Evolutionary conservation across 2,113 vertebrate species (phyloP), one percentile per base, ranked within the genome.

Genomic region (Fregata magnificens): DNA sequence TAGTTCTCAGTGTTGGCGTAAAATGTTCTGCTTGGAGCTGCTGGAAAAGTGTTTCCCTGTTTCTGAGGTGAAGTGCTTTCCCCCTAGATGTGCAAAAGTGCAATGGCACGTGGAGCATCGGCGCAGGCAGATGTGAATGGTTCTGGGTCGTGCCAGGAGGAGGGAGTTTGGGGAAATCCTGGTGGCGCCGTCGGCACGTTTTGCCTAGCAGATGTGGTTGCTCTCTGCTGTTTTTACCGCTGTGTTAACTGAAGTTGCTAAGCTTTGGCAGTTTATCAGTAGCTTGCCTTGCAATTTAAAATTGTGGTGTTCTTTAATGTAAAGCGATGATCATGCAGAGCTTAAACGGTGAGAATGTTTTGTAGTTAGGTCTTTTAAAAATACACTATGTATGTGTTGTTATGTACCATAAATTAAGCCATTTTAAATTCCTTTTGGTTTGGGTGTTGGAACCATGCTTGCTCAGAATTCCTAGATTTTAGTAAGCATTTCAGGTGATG

Each of bases 61-160:
- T 70, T 34, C 29, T 16, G 34, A n/a, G 65, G 45, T 45, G 31
- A 31, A 69, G 42, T 58, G 45, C 58, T 58, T 36, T 81, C 9
- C 32, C 31, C n/a, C 3, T 24, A 20, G 34, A 31, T 2, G 16
- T 1, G 6, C 29, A 24, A 9, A 59, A 17, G 40, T 61, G 21
- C 0, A 0, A 16, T 52, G 71, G 56, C n/a, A 24, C 0, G 0
- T 18, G 71, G 26, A 65, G 52, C 65, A 42, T 10, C 0, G 1
- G 8, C 5, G 7, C 31, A 19, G 1, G 2, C 19, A 38, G 24
- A 19, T 28, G 10, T 36, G 66, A 28, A 5, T 25, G 16, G 28
- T 82, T 73, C 50, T 74, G 61, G 20, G 38, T 49, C 1, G 0
- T 72, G 47, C 26, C 56, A 15, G 69, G 28, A 81, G 49, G 14